phyloP scores from a whole-genome alignment of 2,888 invertebrate genomes.

The Hyposoter didymator region DNA sequence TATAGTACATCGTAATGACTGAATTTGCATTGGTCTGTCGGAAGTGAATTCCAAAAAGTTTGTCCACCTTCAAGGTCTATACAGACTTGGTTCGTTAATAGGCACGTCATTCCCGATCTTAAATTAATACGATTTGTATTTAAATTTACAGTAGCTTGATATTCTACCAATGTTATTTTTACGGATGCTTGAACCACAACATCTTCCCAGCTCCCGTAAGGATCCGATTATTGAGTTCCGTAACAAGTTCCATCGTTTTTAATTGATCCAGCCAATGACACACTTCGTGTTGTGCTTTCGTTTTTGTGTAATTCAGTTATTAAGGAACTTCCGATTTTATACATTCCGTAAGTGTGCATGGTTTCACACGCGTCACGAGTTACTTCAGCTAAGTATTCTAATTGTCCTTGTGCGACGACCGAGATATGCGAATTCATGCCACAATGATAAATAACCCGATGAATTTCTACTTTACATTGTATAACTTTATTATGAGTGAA shows the following conservation, averaged over 20 bases:
- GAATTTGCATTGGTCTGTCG: slow-evolving; percentile 43
- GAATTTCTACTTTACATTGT: slow-evolving; percentile 58
- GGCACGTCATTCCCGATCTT: not conserved
- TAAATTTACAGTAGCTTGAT: slow-evolving; percentile 52
- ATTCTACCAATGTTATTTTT: slow-evolving; percentile 38
- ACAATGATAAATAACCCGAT: slow-evolving; percentile 49
- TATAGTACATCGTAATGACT: slow-evolving; percentile 67
- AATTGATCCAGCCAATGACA: slow-evolving; percentile 48
- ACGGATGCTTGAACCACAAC: slow-evolving; percentile 40
- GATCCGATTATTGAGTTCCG: slow-evolving; percentile 39
- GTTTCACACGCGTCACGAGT: slow-evolving; percentile 25
- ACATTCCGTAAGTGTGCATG: slow-evolving; percentile 12
- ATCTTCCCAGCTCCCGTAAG: slow-evolving; percentile 50
- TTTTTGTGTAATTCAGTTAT: slow-evolving; percentile 8
- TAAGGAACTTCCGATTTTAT: not conserved
- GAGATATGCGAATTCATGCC: slow-evolving; percentile 63
- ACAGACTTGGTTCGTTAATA: slow-evolving; percentile 36
- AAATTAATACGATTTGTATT: slow-evolving; percentile 27
- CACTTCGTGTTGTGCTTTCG: slow-evolving; percentile 8
- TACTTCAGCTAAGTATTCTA: slow-evolving; percentile 8
- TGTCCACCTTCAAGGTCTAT: slow-evolving; percentile 48
- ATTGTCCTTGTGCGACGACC: slow-evolving; percentile 38
- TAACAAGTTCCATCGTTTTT: no score
- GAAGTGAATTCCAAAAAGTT: slow-evolving; percentile 44
- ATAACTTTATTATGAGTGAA: slow-evolving; percentile 30